Percentiles rank a stretch among this genome's conserved stretches.
Evolutionary conservation across 2,888 invertebrate genomes (phyloP).

Genomic region (Rhodophaea formosa): DNA sequence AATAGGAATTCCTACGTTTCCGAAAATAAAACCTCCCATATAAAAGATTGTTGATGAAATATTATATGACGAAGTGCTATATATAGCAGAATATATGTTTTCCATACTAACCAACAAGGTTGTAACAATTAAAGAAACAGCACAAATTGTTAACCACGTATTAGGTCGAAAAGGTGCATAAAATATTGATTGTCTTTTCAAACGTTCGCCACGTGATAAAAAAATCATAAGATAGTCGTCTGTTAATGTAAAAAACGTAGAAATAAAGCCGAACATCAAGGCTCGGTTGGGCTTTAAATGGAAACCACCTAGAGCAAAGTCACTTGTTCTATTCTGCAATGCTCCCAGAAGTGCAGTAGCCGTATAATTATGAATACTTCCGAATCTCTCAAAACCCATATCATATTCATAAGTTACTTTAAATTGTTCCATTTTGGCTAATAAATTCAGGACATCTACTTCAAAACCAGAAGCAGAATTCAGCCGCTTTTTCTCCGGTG

Average conservation of each 20-base stretch:
- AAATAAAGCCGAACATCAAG: constrained; percentile 1
- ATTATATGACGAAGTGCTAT: background rate
- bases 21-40: constrained; percentile 1
- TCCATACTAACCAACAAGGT: background rate
- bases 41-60: background rate
- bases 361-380: background rate
- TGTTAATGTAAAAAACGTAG: constrained; percentile 20
- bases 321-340: constrained; percentile 1
- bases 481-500: background rate
- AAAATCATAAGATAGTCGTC: constrained; percentile 11
- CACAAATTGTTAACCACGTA: background rate
- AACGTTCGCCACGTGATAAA: background rate
- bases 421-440: constrained; percentile 11
- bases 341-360: constrained; percentile 2
- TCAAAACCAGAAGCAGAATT: background rate
- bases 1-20: background rate
- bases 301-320: constrained; percentile 12
- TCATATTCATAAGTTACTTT: background rate
- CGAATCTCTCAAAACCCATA: background rate
- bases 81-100: background rate
- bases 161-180: background rate
- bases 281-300: background rate
- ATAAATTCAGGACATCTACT: constrained; percentile 2
- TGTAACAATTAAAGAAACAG: background rate
- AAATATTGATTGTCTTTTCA: constrained; percentile 2